Evolutionary conservation across 2,113 vertebrate genomes (phyloP), one percentile per base, ranked within the genome.

Genomic region (Calyptomena viridis): DNA sequence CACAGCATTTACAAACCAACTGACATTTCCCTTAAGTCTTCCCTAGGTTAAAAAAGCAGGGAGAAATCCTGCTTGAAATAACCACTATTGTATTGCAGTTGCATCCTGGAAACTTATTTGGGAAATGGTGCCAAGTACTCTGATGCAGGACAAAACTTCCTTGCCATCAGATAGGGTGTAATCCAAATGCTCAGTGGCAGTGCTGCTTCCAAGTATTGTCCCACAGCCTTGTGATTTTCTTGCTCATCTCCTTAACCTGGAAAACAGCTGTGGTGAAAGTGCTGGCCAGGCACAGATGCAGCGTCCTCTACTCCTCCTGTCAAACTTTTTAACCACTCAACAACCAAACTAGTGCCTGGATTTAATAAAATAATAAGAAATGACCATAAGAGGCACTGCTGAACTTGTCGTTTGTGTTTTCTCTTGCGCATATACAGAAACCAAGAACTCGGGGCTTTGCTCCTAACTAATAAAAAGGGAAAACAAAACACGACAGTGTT

Each of bases 191-290:
- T 88, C 37, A 10, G 50, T 82, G 60, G 40, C 19, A 42, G 16
- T 7, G 59, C 53, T 47, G 90, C 75, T 96, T 96, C 94, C 90
- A 95, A 96, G 85, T 95, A 95, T 95, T 96, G 95, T 97, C 90
- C 64, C 49, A 5, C 47, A 71, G n/a, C 88, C 33, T 77, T 86
- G 83, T 81, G 52, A 25, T 88, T 76, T 72, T 49, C 68, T 84
- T 85, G 40, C 39, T 85, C 63, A 18, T 88, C 88, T 86, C 78
- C 64, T 80, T 84, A 84, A 93, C 12, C 1, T 71, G 75, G 73
- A 63, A 90, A 91, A 52, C 94, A 96, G 52, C 59, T 84, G 79
- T 50, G 68, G n/a, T 47, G 60, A 25, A 74, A 53, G 11, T 7
- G n/a, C 8, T 5, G 52, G 59, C 37, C 62, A 89, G 89, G 25